Percentiles rank a stretch among this genome's conserved stretches.
Conservation (phyloP, 2,113 vertebrate species). For the Chloebia gouldiae region DNA sequence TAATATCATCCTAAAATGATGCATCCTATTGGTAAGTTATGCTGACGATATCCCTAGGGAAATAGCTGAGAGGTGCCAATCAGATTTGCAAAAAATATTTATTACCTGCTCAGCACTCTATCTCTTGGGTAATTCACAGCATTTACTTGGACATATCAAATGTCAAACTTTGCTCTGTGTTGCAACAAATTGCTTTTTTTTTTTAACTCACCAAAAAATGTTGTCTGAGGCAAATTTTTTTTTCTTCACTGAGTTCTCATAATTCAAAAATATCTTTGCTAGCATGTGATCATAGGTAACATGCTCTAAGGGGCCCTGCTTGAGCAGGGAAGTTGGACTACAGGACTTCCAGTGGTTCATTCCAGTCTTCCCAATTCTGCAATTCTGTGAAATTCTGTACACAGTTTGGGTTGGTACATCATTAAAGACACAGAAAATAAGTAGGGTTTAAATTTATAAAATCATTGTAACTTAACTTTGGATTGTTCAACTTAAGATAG, state of each 20-base stretch:
- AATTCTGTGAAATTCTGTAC: background rate
- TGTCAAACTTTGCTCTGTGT: background rate
- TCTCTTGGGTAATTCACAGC: background rate
- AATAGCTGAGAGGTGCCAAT: slow-evolving; percentile 38
- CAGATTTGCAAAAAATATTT: slow-evolving; percentile 29
- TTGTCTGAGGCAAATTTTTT: background rate
- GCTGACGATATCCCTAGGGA: background rate
- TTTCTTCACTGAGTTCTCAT: background rate
- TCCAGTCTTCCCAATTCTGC: background rate
- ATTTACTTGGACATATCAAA: background rate
- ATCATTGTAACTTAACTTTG: background rate
- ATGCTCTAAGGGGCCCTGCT: background rate
- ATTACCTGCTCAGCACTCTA: background rate
- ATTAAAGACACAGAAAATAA: background rate
- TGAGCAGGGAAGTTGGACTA: background rate
- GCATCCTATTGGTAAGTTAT: background rate
- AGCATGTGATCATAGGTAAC: background rate
- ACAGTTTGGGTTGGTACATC: background rate
- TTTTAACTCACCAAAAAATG: background rate
- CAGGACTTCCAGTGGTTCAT: background rate
- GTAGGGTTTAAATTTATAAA: background rate
- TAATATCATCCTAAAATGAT: slow-evolving; percentile 16
- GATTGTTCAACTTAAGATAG: background rate
- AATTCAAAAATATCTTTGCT: background rate
- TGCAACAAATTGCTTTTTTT: background rate